A percentile compares a stretch with the other conserved stretches of the same genome.
Evolutionary conservation across 2,888 invertebrate species (phyloP).

Genomic region (Watsonalla binaria): DNA sequence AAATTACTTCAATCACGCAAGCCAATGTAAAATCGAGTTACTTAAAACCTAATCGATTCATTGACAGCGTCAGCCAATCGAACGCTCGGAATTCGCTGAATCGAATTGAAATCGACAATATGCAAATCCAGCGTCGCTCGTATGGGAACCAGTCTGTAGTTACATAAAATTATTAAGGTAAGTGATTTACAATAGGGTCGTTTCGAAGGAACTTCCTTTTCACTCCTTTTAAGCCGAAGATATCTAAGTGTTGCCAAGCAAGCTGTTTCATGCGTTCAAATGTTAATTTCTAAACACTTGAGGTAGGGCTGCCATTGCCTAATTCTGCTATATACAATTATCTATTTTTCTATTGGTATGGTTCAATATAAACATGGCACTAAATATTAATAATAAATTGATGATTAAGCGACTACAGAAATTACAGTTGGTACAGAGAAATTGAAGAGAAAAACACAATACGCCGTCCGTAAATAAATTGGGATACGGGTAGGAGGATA

Average conservation of each 20-base stretch:
- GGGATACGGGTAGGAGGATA: no score
- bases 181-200: conserved; percentile 2
- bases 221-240: not conserved
- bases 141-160: not conserved
- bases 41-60: conserved; percentile 1
- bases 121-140: conserved; percentile 9
- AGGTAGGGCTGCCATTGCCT: not conserved
- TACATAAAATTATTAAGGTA: not conserved
- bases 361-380: no score
- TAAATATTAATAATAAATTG: no score
- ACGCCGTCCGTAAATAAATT: no score
- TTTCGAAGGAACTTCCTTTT: not conserved
- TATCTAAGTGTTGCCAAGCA: not conserved
- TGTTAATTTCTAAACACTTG: not conserved
- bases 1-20: not conserved
- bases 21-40: not conserved
- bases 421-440: no score
- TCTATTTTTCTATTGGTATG: no score
- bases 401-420: no score
- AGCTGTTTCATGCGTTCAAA: not conserved
- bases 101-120: conserved; percentile 13
- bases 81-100: not conserved
- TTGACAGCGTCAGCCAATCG: not conserved
- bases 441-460: no score
- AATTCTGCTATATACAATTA: no score